Evolutionary conservation across 2,113 vertebrate genomes (phyloP).

Genomic region (Miniopterus natalensis): DNA sequence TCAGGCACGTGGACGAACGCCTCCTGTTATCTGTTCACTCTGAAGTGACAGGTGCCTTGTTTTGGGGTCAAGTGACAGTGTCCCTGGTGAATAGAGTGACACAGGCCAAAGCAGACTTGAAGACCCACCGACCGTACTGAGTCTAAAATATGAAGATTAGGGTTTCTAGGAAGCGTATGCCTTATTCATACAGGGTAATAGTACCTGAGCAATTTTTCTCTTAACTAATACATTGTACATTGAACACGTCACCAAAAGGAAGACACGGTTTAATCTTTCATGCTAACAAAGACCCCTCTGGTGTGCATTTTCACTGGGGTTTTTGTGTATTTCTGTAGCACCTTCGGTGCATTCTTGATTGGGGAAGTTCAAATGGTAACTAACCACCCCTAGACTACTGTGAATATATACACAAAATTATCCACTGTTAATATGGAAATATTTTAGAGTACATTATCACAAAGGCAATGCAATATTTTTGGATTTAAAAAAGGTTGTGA

Average conservation of each 20-base stretch:
- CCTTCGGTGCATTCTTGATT: background rate
- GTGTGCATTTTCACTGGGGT: background rate
- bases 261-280: background rate
- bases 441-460: background rate
- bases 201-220: background rate
- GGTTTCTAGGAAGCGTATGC: background rate
- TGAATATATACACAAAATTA: background rate
- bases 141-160: background rate
- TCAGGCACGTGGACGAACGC: background rate
- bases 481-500: background rate
- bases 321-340: background rate
- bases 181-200: background rate
- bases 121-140: background rate
- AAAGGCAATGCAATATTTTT: background rate
- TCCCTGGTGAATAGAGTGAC: background rate
- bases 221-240: background rate
- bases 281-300: background rate
- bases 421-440: background rate
- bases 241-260: background rate
- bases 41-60: background rate
- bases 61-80: background rate
- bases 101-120: background rate
- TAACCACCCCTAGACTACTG: background rate
- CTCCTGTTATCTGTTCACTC: background rate
- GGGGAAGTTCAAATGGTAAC: background rate